Evolutionary conservation across 1,140 invertebrate genomes (phyloP), one percentile per base, ranked within the genome.

Genomic region (Drosophila mayri): DNA sequence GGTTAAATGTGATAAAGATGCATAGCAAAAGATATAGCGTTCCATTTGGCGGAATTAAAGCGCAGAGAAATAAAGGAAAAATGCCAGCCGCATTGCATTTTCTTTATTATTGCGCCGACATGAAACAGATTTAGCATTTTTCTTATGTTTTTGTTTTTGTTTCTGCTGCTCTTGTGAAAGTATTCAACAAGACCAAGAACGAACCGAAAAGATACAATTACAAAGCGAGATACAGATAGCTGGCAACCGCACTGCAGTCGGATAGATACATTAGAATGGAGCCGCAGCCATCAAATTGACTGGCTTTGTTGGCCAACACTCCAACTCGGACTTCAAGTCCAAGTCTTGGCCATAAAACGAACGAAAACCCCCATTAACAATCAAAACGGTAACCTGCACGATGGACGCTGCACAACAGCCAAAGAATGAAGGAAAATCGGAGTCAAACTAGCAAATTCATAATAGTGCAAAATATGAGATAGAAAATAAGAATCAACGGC

Each of bases 271-370:
- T 84, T 88, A 83, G 84, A 87, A 88, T 73, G 84, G 76, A 78
- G 74, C 46, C 58, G 66, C 46, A 71, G 84, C 79, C 83, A 87
- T 87, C 80, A 87, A 88, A 87, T 88, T 88, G 84, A 65, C 84
- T 80, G 71, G 49, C 66, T 84, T 83, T 77, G 79, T 88, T 86
- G 79, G 83, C 84, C 84, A 83, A 78, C 58, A 78, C 58, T 70
- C 40, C 47, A 18, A 55, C 47, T 70, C 40, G 64, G 38, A 68
- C 64, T 22, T 43, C 22, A 43, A 44, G 37, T 41, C 66, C 46
- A 55, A 55, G 35, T 38, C 52, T 55, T 55, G 46, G 46, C 37
- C 63, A 70, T 54, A 70, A 44, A 70, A 38, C 66, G 43, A 68
- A 64, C 38, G 40, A 65, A 64, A 11, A 35, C 43, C 43, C 41